phyloP scores from a whole-genome alignment of 2,888 invertebrate species.

The Tenthredo mesomela region DNA sequence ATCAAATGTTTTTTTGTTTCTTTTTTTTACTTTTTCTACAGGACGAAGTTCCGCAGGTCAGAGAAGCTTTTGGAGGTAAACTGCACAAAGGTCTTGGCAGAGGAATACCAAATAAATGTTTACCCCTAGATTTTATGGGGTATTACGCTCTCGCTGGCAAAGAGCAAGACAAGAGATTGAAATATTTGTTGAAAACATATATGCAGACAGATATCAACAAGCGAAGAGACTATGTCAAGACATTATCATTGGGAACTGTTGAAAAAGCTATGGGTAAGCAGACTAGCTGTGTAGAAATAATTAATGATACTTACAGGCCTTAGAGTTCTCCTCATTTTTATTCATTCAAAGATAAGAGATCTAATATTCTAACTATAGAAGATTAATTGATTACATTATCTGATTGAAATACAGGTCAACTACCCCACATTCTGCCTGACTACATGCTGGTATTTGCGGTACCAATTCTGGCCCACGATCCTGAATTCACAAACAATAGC shows the following conservation, averaged over 20 bases:
- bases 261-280: constrained; percentile 74
- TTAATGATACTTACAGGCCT: constrained; percentile 29
- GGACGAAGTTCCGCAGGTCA: constrained; percentile 92
- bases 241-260: constrained; percentile 85
- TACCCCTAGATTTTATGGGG: constrained; percentile 98
- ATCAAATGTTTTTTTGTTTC: background rate
- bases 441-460: constrained; percentile 99
- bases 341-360: background rate
- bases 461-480: constrained; percentile 96
- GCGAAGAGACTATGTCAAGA: constrained; percentile 94
- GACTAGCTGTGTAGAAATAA: background rate
- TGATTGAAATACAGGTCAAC: constrained; percentile 79
- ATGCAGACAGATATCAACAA: constrained; percentile 93
- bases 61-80: constrained; percentile 93
- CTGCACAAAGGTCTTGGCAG: constrained; percentile 93
- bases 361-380: background rate
- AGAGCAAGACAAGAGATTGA: constrained; percentile 90
- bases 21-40: constrained; percentile 71
- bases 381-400: background rate
- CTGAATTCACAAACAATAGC: constrained; percentile 88
- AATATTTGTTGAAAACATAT: constrained; percentile 86
- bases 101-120: constrained; percentile 92
- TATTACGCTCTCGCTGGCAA: constrained; percentile 95
- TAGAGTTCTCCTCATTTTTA: background rate
- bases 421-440: constrained; percentile 95